Percentiles rank a stretch among this genome's conserved stretches.
These are phyloP conservation scores for Lamellibrachia columna DNA, from an alignment of 2,888 invertebrate species.

Conservation along the genomic window DNA sequence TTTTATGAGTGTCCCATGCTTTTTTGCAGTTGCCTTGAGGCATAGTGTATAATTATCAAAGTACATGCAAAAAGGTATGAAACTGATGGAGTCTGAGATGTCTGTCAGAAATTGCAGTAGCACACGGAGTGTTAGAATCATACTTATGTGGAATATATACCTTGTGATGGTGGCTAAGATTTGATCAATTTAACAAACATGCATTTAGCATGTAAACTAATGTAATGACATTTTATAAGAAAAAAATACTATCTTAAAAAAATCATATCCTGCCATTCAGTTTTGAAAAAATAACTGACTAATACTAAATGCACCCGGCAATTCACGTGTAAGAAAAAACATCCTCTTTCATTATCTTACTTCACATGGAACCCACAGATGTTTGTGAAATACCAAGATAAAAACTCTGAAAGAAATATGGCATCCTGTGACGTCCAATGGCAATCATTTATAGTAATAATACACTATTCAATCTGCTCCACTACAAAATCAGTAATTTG, in stretches of 20 bases:
- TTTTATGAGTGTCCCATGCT: not conserved
- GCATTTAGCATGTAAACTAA: too few species aligned
- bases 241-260: too few species aligned
- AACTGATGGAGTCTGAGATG: not conserved
- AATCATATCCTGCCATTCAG: not conserved
- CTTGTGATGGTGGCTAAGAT: too few species aligned
- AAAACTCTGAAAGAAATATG: not conserved
- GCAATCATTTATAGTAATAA: not conserved
- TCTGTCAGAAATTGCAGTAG: too few species aligned
- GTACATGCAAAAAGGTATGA: not conserved
- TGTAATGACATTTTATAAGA: too few species aligned
- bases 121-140: too few species aligned
- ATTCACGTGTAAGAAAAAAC: not conserved
- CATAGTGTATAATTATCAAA: too few species aligned
- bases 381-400: not conserved
- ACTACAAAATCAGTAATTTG: not conserved
- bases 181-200: too few species aligned
- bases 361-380: not conserved
- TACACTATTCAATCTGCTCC: not conserved
- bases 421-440: not conserved
- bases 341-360: not conserved
- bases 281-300: not conserved
- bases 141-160: too few species aligned
- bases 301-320: not conserved
- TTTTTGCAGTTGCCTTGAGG: not conserved